Evolutionary conservation across 2,797 vertebrate species (phyloP).

Genomic region (Chanos chanos): DNA sequence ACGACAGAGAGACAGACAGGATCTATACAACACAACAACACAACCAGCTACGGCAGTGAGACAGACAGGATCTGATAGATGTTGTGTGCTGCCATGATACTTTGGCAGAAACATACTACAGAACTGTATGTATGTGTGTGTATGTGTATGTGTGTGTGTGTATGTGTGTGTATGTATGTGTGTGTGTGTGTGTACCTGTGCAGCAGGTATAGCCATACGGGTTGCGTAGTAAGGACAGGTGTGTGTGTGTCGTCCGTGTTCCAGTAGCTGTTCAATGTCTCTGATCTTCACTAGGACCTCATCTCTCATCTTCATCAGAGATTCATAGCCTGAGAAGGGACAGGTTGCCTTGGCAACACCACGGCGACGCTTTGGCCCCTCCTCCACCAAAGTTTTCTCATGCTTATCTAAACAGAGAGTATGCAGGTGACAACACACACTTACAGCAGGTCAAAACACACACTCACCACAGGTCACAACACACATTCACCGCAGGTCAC

Average conservation of each 20-base stretch:
- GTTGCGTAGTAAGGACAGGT: constrained; percentile 91
- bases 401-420: constrained; percentile 18
- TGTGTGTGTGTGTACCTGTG: constrained; percentile 74
- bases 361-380: constrained; percentile 71
- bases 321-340: constrained; percentile 76
- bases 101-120: too few species aligned
- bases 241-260: constrained; percentile 76
- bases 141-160: background rate
- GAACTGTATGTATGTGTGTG: background rate
- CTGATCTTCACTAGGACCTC: constrained; percentile 79
- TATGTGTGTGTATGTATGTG: constrained; percentile 1
- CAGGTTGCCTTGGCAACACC: constrained; percentile 64
- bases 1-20: too few species aligned
- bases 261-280: constrained; percentile 88
- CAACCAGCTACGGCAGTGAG: too few species aligned
- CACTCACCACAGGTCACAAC: background rate
- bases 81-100: too few species aligned
- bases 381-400: constrained; percentile 32
- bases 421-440: background rate
- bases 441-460: background rate
- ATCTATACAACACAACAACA: too few species aligned
- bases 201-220: constrained; percentile 81
- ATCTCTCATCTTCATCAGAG: constrained; percentile 83
- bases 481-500: background rate
- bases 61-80: too few species aligned